Evolutionary conservation across 2,888 invertebrate genomes (phyloP), one percentile per base, ranked within the genome.

Genomic region (Chorisops tibialis): DNA sequence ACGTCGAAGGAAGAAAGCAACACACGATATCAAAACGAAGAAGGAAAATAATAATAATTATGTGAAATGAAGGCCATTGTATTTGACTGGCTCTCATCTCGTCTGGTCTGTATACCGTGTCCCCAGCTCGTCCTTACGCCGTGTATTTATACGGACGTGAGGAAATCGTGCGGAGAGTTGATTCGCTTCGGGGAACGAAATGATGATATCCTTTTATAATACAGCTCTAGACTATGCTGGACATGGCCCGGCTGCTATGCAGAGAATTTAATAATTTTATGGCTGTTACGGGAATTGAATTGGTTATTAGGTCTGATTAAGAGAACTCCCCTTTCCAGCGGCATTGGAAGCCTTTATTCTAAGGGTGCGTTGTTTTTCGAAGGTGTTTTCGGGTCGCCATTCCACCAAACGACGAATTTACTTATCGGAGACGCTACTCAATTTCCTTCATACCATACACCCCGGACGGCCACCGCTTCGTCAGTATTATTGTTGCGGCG

Each of bases 291-390:
- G 18, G 50, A 24, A 50, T 50, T 50, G 50, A 50, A 50, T 50
- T 50, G 50, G 50, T 35, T 50, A 50, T 50, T 50, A 50, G 50
- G 50, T 50, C 18, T 50, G 50, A 50, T 50, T 50, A 50, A 50
- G 18, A 16, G 50, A 35, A 14, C 50, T 48, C 48, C 48, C n/a
- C n/a, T 48, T 48, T 48, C n/a, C n/a, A 22, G 18, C 11, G 22
- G 30, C 30, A 30, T 7, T 9, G 9, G 30, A 30, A 30, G 30
- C 9, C 30, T 30, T 30, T 2, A 30, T 30, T 1, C 30, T 30
- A 30, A 30, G 30, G 30, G 9, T 2, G 9, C 30, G 30, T 30
- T 30, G 7, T 30, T 30, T 30, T 30, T 9, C 7, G 30, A 30
- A 30, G 30, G 30, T 30, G 30, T 30, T 30, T 30, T 30, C 30